Evolutionary conservation across 2,888 invertebrate genomes (phyloP), one percentile per base, ranked within the genome.

Genomic region (Tuta absoluta): DNA sequence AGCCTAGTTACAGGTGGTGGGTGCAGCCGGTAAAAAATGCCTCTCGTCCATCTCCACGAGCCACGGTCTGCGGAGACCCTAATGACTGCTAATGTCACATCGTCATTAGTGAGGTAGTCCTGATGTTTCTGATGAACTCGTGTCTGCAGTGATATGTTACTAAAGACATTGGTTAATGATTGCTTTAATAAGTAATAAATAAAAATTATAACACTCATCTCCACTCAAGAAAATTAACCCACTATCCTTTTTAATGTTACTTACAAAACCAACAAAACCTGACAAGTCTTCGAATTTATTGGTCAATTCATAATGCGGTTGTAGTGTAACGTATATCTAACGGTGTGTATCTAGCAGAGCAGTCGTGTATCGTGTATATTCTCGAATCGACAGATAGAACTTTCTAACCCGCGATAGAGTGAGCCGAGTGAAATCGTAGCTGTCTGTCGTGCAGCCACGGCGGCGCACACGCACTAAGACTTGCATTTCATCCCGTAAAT

Each of bases 341-440:
- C 77, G 73, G 75, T 65, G 71, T 65, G 74, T 33, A 56, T 56
- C n/a, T 33, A 33, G 56, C 56, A 56, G 28, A 56, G 24, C 70
- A 76, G 73, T 69, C 71, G 69, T 71, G 74, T 77, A 75, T 78
- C 71, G 69, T 72, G 74, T 77, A 75, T 78, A 75, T 78, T 83
- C 82, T 82, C 73, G 78, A 76, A 83, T 83, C 82, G 80, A 84
- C 79, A 82, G 84, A 84, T 79, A 84, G 81, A 81, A 88, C 85
- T 86, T 85, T 85, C 84, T 84, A 89, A 87, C 83, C 83, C 76
- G 80, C 82, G 81, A 82, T 84, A 82, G 78, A 82, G 80, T 81
- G 84, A 82, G 82, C 84, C 77, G 81, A 76, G 89, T 84, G 89
- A 89, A 89, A 89, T 88, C 87, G 76, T 71, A 17, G 76, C 71